Evolutionary conservation across 2,113 vertebrate genomes (phyloP), one percentile per base, ranked within the genome.

Genomic region (Baryphthengus martii): DNA sequence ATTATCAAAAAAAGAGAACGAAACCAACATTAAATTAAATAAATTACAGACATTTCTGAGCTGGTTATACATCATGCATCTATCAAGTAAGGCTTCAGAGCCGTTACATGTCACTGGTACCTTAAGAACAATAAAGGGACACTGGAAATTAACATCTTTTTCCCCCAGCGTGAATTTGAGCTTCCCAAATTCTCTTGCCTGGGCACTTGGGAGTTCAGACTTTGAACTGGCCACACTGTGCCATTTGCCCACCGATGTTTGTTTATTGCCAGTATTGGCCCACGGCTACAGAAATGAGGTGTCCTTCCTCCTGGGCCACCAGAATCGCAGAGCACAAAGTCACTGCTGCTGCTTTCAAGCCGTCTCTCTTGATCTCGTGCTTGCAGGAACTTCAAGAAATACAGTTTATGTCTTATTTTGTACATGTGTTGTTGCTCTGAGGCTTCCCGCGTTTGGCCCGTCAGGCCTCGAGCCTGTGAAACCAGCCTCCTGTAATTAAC

Each of bases 21-120:
- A 89, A 92, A 77, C 75, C 78, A 49, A 49, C 16, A 89, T 98
- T 98, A 98, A 98, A 98, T 98, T 98, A 98, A 98, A 98, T 98
- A 98, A 98, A 97, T 98, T 98, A 98, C 96, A 97, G 74, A 93
- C 45, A 93, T 95, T 95, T 88, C 95, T 42, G 94, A 94, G 94
- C 63, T 71, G 95, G 93, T 94, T 94, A 88, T 49, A 56, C 56
- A 29, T 81, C 72, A 58, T 63, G 75, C 47, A n/a, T 66, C 80
- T 90, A 78, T 49, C 90, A 28, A 37, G 47, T 62, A 16, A 84
- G 52, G 72, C 85, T 90, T 86, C 61, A 35, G 44, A 92, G 83
- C 37, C 33, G 1, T 86, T 61, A 56, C 68, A 53, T 18, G 26
- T 85, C 55, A 8, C 53, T 45, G 50, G 52, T 56, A 37, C 37